Percentiles rank a stretch among this genome's conserved stretches.
phyloP scores from a whole-genome alignment of 2,888 invertebrate genomes.

The Elgonia sp. region DNA sequence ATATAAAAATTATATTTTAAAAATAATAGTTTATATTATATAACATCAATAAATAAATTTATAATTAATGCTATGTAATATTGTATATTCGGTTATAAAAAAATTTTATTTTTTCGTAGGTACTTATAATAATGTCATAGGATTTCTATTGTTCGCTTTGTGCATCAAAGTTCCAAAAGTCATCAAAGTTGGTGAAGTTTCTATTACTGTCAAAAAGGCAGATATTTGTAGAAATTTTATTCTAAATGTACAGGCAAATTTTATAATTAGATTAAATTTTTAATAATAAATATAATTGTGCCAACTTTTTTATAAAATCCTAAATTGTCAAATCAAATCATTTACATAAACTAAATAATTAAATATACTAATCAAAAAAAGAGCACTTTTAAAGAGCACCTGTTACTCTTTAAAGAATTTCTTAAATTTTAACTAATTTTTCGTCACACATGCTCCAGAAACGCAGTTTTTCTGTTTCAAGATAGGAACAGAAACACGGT shows the following conservation, averaged over 20 bases:
- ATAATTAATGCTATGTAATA: neutral
- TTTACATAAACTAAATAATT: too few species aligned
- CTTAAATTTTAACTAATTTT: too few species aligned
- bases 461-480: too few species aligned
- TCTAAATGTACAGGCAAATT: constrained; percentile 15
- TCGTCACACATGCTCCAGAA: too few species aligned
- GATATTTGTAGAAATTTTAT: constrained; percentile 24
- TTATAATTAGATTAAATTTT: too few species aligned
- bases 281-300: too few species aligned
- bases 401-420: too few species aligned
- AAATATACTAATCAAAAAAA: too few species aligned
- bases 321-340: neutral
- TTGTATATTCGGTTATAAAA: constrained; percentile 10
- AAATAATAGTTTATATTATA: too few species aligned
- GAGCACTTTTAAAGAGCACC: too few species aligned
- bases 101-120: constrained; percentile 3
- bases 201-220: constrained; percentile 5
- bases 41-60: neutral
- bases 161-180: constrained; percentile 33
- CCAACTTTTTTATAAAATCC: neutral
- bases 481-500: too few species aligned
- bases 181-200: constrained; percentile 1
- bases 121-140: constrained; percentile 14
- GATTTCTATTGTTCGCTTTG: constrained; percentile 30
- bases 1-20: too few species aligned